Conservation (phyloP, 1,140 invertebrate genomes). For the Drosophila tropicalis region DNA sequence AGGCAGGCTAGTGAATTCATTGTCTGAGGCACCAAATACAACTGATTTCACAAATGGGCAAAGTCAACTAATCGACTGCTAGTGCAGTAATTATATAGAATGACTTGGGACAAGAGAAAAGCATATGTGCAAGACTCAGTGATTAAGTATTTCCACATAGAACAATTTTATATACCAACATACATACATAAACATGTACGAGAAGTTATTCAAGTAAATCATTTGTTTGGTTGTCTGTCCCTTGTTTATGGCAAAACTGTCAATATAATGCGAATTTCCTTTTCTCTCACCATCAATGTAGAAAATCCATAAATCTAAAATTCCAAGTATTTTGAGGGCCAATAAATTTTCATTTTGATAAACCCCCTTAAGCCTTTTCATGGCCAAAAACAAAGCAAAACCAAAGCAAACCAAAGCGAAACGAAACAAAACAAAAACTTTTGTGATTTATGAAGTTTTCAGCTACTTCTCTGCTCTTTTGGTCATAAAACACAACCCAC, state of each 20-base stretch:
- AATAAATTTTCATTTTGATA: slow-evolving; percentile 82
- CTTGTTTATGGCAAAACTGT: slow-evolving; percentile 25
- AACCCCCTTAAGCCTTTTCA: slow-evolving; percentile 79
- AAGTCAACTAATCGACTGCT: neutral
- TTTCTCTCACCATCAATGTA: neutral
- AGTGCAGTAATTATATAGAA: neutral
- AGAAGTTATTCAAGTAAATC: slow-evolving; percentile 21
- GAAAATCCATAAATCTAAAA: slow-evolving; percentile 74
- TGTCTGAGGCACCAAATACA: neutral
- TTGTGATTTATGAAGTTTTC: slow-evolving; percentile 80
- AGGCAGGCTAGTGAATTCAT: slow-evolving; percentile 58
- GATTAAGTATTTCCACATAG: neutral
- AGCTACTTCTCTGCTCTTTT: slow-evolving; percentile 59
- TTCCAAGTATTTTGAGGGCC: slow-evolving; percentile 64
- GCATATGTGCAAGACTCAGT: neutral
- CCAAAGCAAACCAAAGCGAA: neutral
- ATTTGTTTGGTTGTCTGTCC: slow-evolving; percentile 19
- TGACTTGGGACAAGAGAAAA: neutral
- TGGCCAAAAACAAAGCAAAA: slow-evolving; percentile 66
- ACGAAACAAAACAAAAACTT: slow-evolving; percentile 37
- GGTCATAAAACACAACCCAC: slow-evolving; percentile 73
- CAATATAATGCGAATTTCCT: slow-evolving; percentile 46
- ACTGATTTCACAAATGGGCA: slow-evolving; percentile 16
- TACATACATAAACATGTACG: neutral
- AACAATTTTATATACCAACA: too few relatives aligned